Evolutionary conservation across 2,888 invertebrate species (phyloP).

Genomic region (Troides helena): DNA sequence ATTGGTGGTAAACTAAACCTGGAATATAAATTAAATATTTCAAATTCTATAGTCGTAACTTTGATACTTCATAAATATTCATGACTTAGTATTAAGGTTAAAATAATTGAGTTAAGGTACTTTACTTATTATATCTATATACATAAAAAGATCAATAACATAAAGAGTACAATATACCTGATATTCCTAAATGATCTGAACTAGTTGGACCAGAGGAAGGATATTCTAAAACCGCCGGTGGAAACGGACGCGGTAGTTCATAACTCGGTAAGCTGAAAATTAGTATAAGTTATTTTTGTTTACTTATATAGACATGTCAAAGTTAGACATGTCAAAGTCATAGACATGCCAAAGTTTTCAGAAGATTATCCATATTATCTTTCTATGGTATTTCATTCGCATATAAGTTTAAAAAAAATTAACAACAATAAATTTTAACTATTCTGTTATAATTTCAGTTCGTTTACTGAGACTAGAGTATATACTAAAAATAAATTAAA

Average conservation of each 20-base stretch:
- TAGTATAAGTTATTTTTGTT: background rate
- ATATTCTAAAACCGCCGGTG: conserved; percentile 41
- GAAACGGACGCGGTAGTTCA: conserved; percentile 58
- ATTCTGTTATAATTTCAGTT: background rate
- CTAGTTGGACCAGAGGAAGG: conserved; percentile 37
- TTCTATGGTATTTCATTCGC: conserved; percentile 56
- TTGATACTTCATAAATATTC: background rate
- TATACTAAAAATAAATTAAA: background rate
- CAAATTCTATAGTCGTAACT: background rate
- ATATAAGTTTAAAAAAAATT: conserved; percentile 62
- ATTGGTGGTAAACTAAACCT: conserved; percentile 50
- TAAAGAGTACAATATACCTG: conserved; percentile 40
- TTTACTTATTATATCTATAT: no score
- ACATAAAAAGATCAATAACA: background rate
- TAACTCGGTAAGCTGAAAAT: conserved; percentile 51
- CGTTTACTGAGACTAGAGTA: background rate
- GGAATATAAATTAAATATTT: conserved; percentile 30
- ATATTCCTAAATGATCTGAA: conserved; percentile 45
- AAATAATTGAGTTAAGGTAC: no score
- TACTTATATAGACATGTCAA: background rate
- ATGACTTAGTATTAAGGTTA: no score
- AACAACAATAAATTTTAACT: background rate
- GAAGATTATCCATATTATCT: conserved; percentile 53
- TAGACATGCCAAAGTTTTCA: background rate
- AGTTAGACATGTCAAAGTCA: no score